Evolutionary conservation across 2,888 invertebrate species (phyloP), one percentile per base, ranked within the genome.

Genomic region (Brachyptera risi): DNA sequence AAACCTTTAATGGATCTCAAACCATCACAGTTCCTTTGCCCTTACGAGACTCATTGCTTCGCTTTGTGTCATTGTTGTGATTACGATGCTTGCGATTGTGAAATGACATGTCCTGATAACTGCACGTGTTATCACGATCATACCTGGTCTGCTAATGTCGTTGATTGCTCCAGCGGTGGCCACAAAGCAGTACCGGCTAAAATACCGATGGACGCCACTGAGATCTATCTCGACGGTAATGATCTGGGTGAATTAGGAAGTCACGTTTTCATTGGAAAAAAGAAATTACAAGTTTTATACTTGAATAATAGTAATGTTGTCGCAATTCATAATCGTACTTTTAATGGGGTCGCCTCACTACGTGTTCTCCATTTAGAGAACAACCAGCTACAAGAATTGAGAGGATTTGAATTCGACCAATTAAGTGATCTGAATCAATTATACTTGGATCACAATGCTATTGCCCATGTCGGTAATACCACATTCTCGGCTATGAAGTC

Each of bases 151-250:
- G 86, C 88, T 72, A 91, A 91, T 79, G 87, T 91, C 60, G 90
- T 91, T 67, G 89, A 90, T 78, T 91, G 91, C 78, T 87, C 87
- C 68, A 84, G 82, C 72, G 85, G 85, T 68, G 86, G 83, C 66
- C 87, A 87, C 76, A 85, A 83, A 71, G 80, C 80, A 73, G 87
- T 91, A 65, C 90, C 91, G 51, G 84, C 86, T 68, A 83, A 85
- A 73, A 86, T 93, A 71, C 92, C 92, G 63, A 92, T 92, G 90
- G 91, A 92, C 76, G 90, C 91, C 69, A 92, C 92, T 69, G 89
- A 90, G 78, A 86, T 92, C 71, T 89, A 89, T 77, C 80, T 92
- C 71, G 90, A 91, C 75, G 91, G 90, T 65, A 90, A 91, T 75
- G 80, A 87, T 73, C 80, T 92, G 65, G 85, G 85, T 68, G 85